phyloP scores from a whole-genome alignment of 2,888 invertebrate genomes.

The Dicranocentrus wangi region DNA sequence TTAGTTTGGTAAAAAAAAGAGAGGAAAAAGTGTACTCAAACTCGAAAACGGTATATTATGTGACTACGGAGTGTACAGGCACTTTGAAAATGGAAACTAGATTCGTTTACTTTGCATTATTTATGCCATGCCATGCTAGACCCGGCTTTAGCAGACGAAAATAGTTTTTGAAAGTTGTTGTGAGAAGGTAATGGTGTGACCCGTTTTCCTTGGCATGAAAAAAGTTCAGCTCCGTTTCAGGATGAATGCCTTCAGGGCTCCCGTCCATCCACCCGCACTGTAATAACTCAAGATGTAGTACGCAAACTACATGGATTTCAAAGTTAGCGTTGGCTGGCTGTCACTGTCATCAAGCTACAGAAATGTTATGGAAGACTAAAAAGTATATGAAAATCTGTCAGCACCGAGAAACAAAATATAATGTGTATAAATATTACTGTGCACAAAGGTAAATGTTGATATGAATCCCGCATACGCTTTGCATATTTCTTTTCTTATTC shows the following conservation, averaged over 20 bases:
- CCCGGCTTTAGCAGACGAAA: no score
- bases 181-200: no score
- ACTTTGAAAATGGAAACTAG: neutral
- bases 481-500: no score
- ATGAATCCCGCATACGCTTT: no score
- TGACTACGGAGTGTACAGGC: no score
- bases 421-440: neutral
- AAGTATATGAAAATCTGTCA: neutral
- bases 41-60: no score
- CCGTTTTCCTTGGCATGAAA: neutral
- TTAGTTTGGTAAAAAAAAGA: no score
- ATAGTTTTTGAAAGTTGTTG: no score
- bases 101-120: neutral
- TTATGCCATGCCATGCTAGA: neutral
- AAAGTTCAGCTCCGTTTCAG: neutral
- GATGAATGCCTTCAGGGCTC: constrained; percentile 16
- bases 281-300: constrained; percentile 3
- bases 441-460: neutral
- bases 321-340: neutral
- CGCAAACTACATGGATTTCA: neutral
- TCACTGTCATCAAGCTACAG: neutral
- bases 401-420: neutral
- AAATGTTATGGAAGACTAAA: neutral
- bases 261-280: neutral
- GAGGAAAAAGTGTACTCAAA: no score